phyloP scores from a whole-genome alignment of 2,888 invertebrate species.

The Melanargia galathea region DNA sequence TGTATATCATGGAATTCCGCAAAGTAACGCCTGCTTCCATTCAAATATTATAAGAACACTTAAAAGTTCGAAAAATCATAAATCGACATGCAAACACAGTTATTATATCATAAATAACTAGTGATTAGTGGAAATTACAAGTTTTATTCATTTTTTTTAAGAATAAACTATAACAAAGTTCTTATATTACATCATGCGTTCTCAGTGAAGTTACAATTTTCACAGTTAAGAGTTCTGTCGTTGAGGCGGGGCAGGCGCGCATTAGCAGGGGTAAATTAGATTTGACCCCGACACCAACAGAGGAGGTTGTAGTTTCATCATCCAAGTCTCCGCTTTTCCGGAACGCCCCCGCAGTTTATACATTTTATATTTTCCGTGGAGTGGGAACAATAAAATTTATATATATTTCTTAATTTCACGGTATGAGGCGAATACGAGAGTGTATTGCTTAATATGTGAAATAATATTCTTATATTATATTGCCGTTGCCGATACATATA shows the following conservation, averaged over 20 bases:
- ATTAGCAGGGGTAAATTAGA: slow-evolving; percentile 77
- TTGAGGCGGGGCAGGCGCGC: slow-evolving; percentile 57
- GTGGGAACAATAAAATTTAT: slow-evolving; percentile 48
- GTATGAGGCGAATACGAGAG: slow-evolving; percentile 39
- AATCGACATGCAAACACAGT: too few relatives aligned
- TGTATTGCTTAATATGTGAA: too few relatives aligned
- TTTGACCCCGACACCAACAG: slow-evolving; percentile 69
- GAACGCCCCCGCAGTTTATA: slow-evolving; percentile 60
- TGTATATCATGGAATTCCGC: too few relatives aligned
- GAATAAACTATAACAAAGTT: background rate
- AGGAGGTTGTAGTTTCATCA: slow-evolving; percentile 57
- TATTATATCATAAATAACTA: too few relatives aligned
- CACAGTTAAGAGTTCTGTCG: slow-evolving; percentile 46
- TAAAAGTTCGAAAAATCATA: too few relatives aligned
- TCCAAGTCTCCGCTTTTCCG: slow-evolving; percentile 55
- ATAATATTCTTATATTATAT: too few relatives aligned
- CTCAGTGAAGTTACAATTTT: slow-evolving; percentile 6
- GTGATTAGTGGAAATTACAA: too few relatives aligned
- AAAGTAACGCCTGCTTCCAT: too few relatives aligned
- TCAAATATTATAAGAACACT: too few relatives aligned
- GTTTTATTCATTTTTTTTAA: background rate
- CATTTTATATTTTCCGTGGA: slow-evolving; percentile 63
- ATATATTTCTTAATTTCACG: slow-evolving; percentile 60
- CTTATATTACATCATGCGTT: background rate
- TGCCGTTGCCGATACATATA: too few relatives aligned